Evolutionary conservation across 2,888 invertebrate species (phyloP), one percentile per base, ranked within the genome.

Genomic region (Hypsopygia costalis): DNA sequence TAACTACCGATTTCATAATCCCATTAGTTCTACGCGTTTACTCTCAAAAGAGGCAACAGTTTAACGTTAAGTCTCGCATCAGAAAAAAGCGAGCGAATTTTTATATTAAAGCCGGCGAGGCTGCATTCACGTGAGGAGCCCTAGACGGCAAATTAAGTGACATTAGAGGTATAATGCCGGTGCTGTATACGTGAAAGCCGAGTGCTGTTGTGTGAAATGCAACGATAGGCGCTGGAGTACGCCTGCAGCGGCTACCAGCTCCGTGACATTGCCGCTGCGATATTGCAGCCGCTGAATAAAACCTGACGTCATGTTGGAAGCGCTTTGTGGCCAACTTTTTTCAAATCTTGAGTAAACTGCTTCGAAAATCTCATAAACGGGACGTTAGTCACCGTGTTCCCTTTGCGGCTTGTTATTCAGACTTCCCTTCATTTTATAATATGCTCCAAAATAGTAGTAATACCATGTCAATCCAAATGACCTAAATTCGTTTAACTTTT

Each of bases 81-180:
- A 62, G 68, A 68, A 73, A 79, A 79, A 74, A 80, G 68, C 70
- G 76, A 69, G 68, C 62, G 59, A 78, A 77, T 80, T 83, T 83
- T 86, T 81, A 83, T 86, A 83, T 86, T 81, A 85, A 87, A 83
- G 78, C 76, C 62, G 72, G 74, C 69, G 68, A 63, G 67, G 75
- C 77, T 76, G 82, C 80, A 80, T 85, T 83, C 81, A 85, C 80
- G 78, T 83, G 80, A 83, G 82, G 75, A 73, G 76, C 80, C 69
- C 85, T 83, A 83, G 81, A 85, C 85, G 79, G 81, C 76, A 82
- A 85, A 87, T 87, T 87, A 82, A 86, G 86, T 86, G 86, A 85
- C 82, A 85, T 86, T 86, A 87, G 76, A 72, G 78, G 73, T 63
- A 85, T 85, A 86, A 85, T 85, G 78, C 76, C 70, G 72, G 75